Evolutionary conservation across 1,140 invertebrate species (phyloP), one percentile per base, ranked within the genome.

Genomic region (Drosophila nebulosa): DNA sequence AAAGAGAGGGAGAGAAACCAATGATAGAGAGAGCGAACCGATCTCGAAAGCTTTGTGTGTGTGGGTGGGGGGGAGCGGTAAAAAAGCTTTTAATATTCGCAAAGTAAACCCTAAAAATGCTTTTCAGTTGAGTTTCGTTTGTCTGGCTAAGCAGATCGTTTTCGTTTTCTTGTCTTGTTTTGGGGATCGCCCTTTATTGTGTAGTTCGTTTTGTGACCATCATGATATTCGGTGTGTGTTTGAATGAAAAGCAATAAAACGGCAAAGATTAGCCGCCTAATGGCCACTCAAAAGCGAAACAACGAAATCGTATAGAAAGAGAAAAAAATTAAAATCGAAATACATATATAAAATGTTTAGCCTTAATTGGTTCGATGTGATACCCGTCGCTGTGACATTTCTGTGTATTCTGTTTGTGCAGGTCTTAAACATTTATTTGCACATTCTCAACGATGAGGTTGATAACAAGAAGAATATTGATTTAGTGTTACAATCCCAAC

Each of bases 331-430:
- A 59, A 70, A 5, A 64, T 63, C 75, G 58, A 74, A 69, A 52
- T 61, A 71, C n/a, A n/a, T n/a, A n/a, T n/a, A 64, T 52, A 71
- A 64, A 56, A 71, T 86, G 67, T n/a, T 86, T 26, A 55, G 39
- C 24, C 60, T 90, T 39, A 81, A 79, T 59, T 90, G 77, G 85
- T 88, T 85, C 42, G 89, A 90, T 68, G 59, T 85, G 53, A 69
- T 89, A 18, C 74, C 89, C 21, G 85, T 84, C 21, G 69, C 56
- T 4, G 21, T 84, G 21, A 74, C 89, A 24, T 76, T 89, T 56
- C 16, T 88, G 4, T 58, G 55, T 21, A 74, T 90, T 9, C 18
- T 79, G 4, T 58, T 90, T 55, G 69, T 90, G 53, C 89, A 90
- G 71, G 56, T 90, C n/a, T 53, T 90, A 1, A 90, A 90, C 53